A percentile compares a stretch with the other conserved stretches of the same genome.
Evolutionary conservation across 2,113 vertebrate species (phyloP).

Genomic region (Pseudorhombus dupliciocellatus): DNA sequence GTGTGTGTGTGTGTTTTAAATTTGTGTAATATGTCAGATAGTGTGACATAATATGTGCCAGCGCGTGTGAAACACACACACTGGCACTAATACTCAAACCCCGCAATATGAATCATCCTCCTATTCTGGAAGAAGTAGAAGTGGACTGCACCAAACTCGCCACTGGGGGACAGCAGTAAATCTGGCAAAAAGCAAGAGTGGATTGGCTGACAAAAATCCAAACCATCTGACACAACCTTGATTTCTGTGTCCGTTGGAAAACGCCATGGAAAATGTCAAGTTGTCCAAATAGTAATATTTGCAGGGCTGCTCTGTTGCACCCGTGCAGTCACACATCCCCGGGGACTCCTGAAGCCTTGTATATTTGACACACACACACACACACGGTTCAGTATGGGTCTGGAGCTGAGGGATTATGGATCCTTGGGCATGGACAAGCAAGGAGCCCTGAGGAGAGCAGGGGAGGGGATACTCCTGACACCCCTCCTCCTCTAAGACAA

Average conservation of each 20-base stretch:
- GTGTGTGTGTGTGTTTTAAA: slow-evolving; percentile 25
- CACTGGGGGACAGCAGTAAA: slow-evolving; percentile 57
- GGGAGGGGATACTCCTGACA: slow-evolving; percentile 11
- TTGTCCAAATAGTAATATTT: slow-evolving; percentile 38
- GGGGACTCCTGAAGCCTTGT: slow-evolving; percentile 29
- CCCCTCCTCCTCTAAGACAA: slow-evolving; percentile 7
- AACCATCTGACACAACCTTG: slow-evolving; percentile 29
- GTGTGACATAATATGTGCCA: slow-evolving; percentile 3
- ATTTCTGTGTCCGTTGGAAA: slow-evolving; percentile 20
- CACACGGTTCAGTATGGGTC: slow-evolving; percentile 22
- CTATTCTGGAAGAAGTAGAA: slow-evolving; percentile 21
- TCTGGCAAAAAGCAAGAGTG: slow-evolving; percentile 36
- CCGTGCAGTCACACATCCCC: slow-evolving; percentile 5
- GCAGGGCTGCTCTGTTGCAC: slow-evolving; percentile 12
- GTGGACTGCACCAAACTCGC: slow-evolving; percentile 49
- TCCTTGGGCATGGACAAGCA: slow-evolving; percentile 21
- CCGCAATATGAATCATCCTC: slow-evolving; percentile 46
- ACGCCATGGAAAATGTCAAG: slow-evolving; percentile 37
- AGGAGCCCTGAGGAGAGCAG: background rate
- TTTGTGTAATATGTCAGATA: slow-evolving; percentile 28
- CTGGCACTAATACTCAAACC: slow-evolving; percentile 37
- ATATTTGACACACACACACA: slow-evolving; percentile 18
- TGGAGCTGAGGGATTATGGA: slow-evolving; percentile 40
- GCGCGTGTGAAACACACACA: slow-evolving; percentile 5
- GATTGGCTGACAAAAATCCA: slow-evolving; percentile 21